Conservation (phyloP, 2,113 vertebrate species). For the Psammodynastes pulverulentus region DNA sequence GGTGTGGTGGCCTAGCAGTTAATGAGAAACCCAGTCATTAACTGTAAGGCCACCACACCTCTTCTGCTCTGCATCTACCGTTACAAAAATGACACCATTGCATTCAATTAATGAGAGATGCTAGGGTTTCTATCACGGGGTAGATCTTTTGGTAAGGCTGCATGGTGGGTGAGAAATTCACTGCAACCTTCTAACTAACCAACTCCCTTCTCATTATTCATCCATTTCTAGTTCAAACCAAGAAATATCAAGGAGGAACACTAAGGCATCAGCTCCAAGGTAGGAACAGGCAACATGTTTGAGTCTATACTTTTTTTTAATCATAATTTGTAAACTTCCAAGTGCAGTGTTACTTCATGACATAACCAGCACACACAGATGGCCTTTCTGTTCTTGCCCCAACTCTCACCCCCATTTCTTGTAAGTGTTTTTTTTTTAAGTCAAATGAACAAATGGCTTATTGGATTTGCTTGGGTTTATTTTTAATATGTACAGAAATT, state of each 20-base stretch:
- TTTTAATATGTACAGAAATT: neutral
- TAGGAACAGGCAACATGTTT: neutral
- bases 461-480: neutral
- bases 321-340: neutral
- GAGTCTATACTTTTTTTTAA: neutral
- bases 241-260: neutral
- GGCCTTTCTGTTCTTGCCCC: neutral
- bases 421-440: neutral
- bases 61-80: neutral
- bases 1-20: too few species aligned
- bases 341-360: neutral
- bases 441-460: neutral
- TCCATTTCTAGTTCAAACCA: neutral
- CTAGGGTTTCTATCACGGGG: neutral
- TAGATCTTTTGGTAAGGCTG: neutral
- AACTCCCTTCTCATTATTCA: neutral
- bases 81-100: neutral
- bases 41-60: neutral
- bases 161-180: neutral
- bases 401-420: neutral
- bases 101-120: neutral
- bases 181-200: neutral
- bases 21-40: too few species aligned
- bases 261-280: neutral
- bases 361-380: neutral